Percentiles rank a stretch among this genome's conserved stretches.
Conservation (phyloP, 1,140 invertebrate genomes). For the Carposina sasakii region DNA sequence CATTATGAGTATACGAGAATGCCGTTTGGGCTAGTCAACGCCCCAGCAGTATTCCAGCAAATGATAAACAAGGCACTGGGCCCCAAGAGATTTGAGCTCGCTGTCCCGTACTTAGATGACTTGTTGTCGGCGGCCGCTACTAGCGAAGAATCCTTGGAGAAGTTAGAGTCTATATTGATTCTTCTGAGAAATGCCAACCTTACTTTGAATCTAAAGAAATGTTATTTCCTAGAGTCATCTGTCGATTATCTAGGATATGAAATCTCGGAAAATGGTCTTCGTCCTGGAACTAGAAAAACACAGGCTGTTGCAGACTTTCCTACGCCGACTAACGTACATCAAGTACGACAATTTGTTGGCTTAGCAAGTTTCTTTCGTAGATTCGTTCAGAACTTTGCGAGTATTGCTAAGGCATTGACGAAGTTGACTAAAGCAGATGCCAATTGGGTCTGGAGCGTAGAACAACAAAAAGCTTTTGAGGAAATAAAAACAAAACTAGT, state of each 20-base stretch:
- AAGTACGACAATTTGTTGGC: conserved; percentile 35
- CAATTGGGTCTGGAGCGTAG: conserved; percentile 29
- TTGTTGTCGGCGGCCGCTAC: conserved; percentile 15
- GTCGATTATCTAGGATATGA: conserved; percentile 26
- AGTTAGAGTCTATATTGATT: conserved; percentile 32
- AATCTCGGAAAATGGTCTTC: conserved; percentile 20
- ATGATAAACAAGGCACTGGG: conserved; percentile 23
- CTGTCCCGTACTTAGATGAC: conserved; percentile 27
- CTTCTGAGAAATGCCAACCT: too few species aligned
- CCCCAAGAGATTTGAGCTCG: conserved; percentile 2
- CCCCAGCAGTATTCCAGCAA: not conserved
- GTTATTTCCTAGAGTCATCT: too few species aligned
- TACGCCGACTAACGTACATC: conserved; percentile 24
- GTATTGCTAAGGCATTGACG: conserved; percentile 28
- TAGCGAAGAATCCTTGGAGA: conserved; percentile 28
- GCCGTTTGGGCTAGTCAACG: conserved; percentile 1
- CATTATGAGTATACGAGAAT: conserved; percentile 1
- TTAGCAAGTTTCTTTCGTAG: conserved; percentile 32
- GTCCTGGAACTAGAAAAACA: conserved; percentile 29
- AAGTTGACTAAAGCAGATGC: conserved; percentile 29
- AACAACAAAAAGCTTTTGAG: conserved; percentile 33
- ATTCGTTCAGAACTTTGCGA: conserved; percentile 33
- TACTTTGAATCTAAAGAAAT: too few species aligned
- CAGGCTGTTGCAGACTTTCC: conserved; percentile 25
- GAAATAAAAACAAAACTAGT: conserved; percentile 22